Percentiles rank a stretch among this genome's conserved stretches.
Evolutionary conservation across 2,888 invertebrate species (phyloP).

Genomic region (Fragum sueziense): DNA sequence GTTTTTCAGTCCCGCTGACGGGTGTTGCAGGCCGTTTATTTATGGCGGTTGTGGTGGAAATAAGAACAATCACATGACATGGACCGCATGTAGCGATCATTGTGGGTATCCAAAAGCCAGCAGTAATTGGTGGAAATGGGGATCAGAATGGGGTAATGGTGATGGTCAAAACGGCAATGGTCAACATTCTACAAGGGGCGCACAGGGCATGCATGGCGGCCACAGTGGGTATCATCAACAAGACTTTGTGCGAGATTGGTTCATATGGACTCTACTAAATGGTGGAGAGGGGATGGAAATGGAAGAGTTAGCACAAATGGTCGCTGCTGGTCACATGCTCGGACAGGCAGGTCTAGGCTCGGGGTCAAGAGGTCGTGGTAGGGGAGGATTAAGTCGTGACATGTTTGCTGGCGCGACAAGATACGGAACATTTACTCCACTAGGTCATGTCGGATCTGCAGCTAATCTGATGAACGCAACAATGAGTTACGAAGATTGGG

Average conservation of each 20-base stretch:
- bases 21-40: conserved; percentile 54
- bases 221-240: conserved; percentile 10
- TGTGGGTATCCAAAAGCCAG: conserved; percentile 47
- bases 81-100: conserved; percentile 48
- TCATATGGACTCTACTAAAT: conserved; percentile 34
- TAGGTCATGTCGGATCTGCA: conserved; percentile 44
- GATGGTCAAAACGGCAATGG: background rate
- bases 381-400: background rate
- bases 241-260: conserved; percentile 55
- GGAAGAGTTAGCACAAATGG: conserved; percentile 36
- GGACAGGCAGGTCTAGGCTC: background rate
- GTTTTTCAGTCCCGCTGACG: conserved; percentile 54
- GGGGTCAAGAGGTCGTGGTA: background rate
- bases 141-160: conserved; percentile 32
- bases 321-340: conserved; percentile 32
- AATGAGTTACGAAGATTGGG: background rate
- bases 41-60: conserved; percentile 63
- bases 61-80: conserved; percentile 42
- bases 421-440: conserved; percentile 40
- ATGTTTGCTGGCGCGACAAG: background rate
- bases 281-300: conserved; percentile 45
- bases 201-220: background rate
- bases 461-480: conserved; percentile 23
- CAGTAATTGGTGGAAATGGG: conserved; percentile 52
- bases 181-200: background rate